Evolutionary conservation across 2,113 vertebrate species (phyloP), one percentile per base, ranked within the genome.

Genomic region (Coracopsis vasa): DNA sequence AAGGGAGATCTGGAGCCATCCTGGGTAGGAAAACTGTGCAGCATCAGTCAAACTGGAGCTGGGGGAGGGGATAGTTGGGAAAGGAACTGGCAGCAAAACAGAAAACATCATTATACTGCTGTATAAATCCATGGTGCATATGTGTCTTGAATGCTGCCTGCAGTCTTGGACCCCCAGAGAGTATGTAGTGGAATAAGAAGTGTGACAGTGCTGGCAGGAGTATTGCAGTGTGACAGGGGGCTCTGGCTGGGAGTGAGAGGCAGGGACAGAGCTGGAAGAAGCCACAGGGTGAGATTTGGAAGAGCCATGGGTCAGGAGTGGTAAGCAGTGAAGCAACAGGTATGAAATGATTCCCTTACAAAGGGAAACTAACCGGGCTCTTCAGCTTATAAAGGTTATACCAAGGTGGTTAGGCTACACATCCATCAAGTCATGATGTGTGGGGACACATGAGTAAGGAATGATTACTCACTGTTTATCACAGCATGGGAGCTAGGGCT

Each of bases 61-160:
- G 60, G 89, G 92, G 82, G 29, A 94, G 89, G 92, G 93, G 89
- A 86, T 13, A 54, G 88, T 69, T 31, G 8, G 93, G 86, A 95
- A 95, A 81, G 69, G 39, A 95, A 93, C 93, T 69, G 93, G 89
- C 91, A 96, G 94, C 83, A 95, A 95, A 95, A 96, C 93, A 97
- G 92, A 97, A 97, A 97, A 94, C 89, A 96, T 95, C 88, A 91
- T 95, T 97, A 94, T 95, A 42, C 91, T 89, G 86, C 86, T 88
- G 88, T 86, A 64, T 87, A 89, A 94, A 89, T 94, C 86, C 80
- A 44, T 31, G 94, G 72, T 60, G 90, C 83, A 16, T 92, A 44
- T 95, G 65, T 70, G 69, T 91, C 86, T 84, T 84, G 69, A 95
- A 95, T 91, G 60, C 80, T 95, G 88, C 82, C 41, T 58, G 92